phyloP scores from a whole-genome alignment of 2,888 invertebrate species.

The Sicus ferrugineus region DNA sequence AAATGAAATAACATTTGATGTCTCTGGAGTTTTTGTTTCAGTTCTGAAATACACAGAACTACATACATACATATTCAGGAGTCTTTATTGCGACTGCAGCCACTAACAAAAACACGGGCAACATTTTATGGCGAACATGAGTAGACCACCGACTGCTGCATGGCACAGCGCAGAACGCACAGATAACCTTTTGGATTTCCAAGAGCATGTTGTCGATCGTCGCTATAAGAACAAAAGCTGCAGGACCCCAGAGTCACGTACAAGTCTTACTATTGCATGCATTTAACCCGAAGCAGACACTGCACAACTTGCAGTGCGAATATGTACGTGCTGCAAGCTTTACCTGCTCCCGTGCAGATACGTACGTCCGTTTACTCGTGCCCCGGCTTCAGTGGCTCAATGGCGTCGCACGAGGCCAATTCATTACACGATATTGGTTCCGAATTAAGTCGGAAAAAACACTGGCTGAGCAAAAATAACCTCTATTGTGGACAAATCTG shows the following conservation, averaged over 20 bases:
- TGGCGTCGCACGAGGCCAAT: constrained; percentile 38
- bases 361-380: neutral
- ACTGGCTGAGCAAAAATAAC: constrained; percentile 29
- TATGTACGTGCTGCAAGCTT: neutral
- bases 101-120: constrained; percentile 30
- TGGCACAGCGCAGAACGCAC: neutral
- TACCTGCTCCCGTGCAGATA: constrained; percentile 2
- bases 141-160: constrained; percentile 29
- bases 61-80: neutral
- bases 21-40: neutral
- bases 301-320: neutral
- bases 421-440: constrained; percentile 39
- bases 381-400: constrained; percentile 26
- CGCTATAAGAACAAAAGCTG: constrained; percentile 7
- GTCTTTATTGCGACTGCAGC: constrained; percentile 21
- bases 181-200: constrained; percentile 14
- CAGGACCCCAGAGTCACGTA: constrained; percentile 21
- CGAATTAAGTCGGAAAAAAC: constrained; percentile 27
- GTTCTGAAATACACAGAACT: neutral
- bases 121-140: constrained; percentile 30
- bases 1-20: neutral
- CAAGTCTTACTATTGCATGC: neutral
- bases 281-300: neutral
- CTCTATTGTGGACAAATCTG: constrained; percentile 31
- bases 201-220: constrained; percentile 7